Evolutionary conservation across 2,888 invertebrate species (phyloP).

Genomic region (Tiphia femorata): DNA sequence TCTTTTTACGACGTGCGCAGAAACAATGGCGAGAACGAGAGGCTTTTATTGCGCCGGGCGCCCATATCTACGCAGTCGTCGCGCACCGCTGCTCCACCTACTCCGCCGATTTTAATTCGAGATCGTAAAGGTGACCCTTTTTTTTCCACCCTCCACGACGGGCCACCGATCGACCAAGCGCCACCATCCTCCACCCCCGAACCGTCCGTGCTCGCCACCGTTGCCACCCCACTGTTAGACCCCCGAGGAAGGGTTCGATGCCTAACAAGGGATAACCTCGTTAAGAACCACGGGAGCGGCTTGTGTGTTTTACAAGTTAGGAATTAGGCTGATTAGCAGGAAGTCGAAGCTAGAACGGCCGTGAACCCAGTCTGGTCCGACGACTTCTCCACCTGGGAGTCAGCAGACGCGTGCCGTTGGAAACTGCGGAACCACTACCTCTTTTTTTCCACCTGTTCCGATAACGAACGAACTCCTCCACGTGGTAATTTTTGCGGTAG

Average conservation of each 20-base stretch:
- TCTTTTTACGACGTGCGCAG: background rate
- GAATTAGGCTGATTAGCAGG: constrained; percentile 68
- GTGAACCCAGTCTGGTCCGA: constrained; percentile 15
- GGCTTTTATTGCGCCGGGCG: too few species aligned
- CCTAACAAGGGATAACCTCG: constrained; percentile 68
- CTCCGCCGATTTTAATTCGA: background rate
- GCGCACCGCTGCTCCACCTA: background rate
- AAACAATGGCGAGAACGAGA: background rate
- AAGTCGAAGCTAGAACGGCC: constrained; percentile 48
- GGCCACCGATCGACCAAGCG: background rate
- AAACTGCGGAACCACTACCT: too few species aligned
- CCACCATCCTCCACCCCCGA: background rate
- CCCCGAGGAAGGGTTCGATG: constrained; percentile 63
- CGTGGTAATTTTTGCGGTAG: too few species aligned
- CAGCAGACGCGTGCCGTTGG: too few species aligned
- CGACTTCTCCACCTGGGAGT: too few species aligned
- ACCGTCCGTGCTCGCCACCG: background rate
- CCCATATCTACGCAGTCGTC: too few species aligned
- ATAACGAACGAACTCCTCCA: too few species aligned
- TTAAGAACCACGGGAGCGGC: constrained; percentile 59
- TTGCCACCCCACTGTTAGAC: too few species aligned
- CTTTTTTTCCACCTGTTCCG: too few species aligned
- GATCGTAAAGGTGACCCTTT: background rate
- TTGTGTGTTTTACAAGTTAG: constrained; percentile 70
- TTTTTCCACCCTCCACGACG: too few species aligned